phyloP scores from a whole-genome alignment of 1,140 invertebrate species.

The Zophobas atratus region DNA sequence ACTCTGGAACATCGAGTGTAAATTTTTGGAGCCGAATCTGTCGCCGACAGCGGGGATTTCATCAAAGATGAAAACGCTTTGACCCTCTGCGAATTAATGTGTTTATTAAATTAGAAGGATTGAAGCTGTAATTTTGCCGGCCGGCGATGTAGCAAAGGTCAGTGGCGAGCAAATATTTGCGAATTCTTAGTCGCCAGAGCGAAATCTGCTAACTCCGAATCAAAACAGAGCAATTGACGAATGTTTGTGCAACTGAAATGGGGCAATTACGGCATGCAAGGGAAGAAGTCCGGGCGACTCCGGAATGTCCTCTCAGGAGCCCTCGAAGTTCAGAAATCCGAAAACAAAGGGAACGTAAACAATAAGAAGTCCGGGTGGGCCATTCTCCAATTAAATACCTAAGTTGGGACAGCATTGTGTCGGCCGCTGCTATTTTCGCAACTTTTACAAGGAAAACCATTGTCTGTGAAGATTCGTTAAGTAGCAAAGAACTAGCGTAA shows the following conservation, averaged over 20 bases:
- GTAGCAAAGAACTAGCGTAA: constrained; percentile 55
- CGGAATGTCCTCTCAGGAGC: constrained; percentile 20
- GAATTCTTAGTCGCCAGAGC: constrained; percentile 24
- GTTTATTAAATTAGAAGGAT: constrained; percentile 37
- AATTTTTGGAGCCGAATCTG: neutral
- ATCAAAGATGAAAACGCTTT: constrained; percentile 27
- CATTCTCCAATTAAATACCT: constrained; percentile 61
- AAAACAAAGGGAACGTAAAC: constrained; percentile 61
- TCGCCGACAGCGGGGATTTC: neutral
- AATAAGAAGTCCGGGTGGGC: constrained; percentile 58
- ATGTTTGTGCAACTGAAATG: constrained; percentile 46
- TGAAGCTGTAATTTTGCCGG: constrained; percentile 35
- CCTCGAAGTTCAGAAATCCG: constrained; percentile 53
- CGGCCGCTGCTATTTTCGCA: constrained; percentile 56
- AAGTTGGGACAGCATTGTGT: constrained; percentile 56
- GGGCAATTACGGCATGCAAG: constrained; percentile 51
- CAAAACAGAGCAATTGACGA: constrained; percentile 40
- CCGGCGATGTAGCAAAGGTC: constrained; percentile 29
- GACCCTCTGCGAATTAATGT: constrained; percentile 26
- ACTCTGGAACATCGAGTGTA: no score
- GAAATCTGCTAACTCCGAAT: constrained; percentile 24
- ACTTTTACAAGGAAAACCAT: constrained; percentile 58
- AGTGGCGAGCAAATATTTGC: constrained; percentile 35
- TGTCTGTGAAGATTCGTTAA: constrained; percentile 54
- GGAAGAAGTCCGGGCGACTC: constrained; percentile 19